These are phyloP conservation scores for Cydia splendana DNA, from an alignment of 1,140 invertebrate genomes.

Conservation along the genomic window DNA sequence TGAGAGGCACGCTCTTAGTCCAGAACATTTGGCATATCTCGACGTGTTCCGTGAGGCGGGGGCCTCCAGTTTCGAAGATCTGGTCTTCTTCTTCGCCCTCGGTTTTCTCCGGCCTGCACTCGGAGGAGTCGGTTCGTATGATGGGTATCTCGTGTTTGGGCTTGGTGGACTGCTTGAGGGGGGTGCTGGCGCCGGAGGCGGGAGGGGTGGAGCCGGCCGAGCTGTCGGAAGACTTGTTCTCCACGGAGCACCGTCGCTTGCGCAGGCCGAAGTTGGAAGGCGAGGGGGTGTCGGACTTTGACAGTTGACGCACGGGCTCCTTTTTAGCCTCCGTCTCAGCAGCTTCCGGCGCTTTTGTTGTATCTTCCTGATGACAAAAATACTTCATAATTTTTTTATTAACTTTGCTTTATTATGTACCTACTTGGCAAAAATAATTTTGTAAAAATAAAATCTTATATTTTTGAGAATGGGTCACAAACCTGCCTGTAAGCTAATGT, in stretches of 20 bases:
- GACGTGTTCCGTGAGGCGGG: constrained; percentile 68
- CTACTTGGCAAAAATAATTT: too few relatives aligned
- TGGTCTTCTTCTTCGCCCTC: constrained; percentile 64
- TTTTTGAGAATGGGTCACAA: too few relatives aligned
- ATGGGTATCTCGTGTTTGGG: constrained; percentile 73
- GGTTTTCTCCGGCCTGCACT: constrained; percentile 64
- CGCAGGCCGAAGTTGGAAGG: constrained; percentile 72
- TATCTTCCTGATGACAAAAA: background rate
- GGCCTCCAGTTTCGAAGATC: constrained; percentile 66
- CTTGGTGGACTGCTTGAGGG: constrained; percentile 70
- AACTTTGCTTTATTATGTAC: too few relatives aligned
- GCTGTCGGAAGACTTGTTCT: constrained; percentile 79
- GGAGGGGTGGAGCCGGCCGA: constrained; percentile 79
- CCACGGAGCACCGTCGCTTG: constrained; percentile 80
- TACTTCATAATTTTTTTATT: background rate
- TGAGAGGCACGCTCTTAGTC: constrained; percentile 72
- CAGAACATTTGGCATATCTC: constrained; percentile 79
- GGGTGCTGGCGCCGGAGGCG: constrained; percentile 78
- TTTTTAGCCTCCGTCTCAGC: constrained; percentile 58
- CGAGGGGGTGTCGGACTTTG: constrained; percentile 51
- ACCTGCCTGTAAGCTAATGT: too few relatives aligned
- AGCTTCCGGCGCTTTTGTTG: constrained; percentile 58
- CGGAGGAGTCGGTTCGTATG: constrained; percentile 70
- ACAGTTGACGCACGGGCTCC: constrained; percentile 59
- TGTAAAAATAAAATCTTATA: too few relatives aligned